phyloP scores from a whole-genome alignment of 2,888 invertebrate species.

The Tetragnatha montana region DNA sequence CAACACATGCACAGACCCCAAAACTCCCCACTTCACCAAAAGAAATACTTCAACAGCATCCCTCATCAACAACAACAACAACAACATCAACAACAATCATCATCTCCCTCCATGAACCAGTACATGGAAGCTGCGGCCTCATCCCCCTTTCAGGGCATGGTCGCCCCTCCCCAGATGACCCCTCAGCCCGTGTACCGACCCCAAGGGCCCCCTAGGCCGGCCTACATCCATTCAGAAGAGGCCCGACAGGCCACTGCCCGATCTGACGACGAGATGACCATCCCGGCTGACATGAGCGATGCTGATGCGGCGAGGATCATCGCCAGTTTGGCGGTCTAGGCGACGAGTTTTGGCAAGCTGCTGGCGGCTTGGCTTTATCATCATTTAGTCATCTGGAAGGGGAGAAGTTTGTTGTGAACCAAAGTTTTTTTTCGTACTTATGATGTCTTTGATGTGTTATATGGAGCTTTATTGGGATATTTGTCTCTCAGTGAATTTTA shows the following conservation, averaged over 20 bases:
- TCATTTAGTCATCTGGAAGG: background rate
- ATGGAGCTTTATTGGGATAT: background rate
- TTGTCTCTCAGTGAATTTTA: background rate
- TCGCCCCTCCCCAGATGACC: background rate
- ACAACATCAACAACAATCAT: background rate
- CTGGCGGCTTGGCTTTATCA: conserved; percentile 14
- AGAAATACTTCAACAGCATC: conserved; percentile 11
- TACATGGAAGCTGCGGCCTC: conserved; percentile 1
- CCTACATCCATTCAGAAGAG: conserved; percentile 2
- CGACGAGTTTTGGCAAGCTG: background rate
- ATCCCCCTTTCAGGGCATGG: background rate
- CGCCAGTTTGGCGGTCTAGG: conserved; percentile 27
- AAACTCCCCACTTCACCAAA: background rate
- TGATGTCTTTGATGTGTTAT: background rate
- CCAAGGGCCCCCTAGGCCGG: background rate
- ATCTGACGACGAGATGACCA: conserved; percentile 19
- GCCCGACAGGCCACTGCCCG: background rate
- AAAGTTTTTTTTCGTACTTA: background rate
- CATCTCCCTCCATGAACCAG: background rate
- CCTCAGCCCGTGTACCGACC: background rate
- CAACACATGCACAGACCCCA: background rate
- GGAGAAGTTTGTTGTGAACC: background rate
- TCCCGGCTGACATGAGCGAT: conserved; percentile 27
- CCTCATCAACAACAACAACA: background rate
- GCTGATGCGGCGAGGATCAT: conserved; percentile 35